Evolutionary conservation across 2,888 invertebrate genomes (phyloP), one percentile per base, ranked within the genome.

Genomic region (Theretra japonica): DNA sequence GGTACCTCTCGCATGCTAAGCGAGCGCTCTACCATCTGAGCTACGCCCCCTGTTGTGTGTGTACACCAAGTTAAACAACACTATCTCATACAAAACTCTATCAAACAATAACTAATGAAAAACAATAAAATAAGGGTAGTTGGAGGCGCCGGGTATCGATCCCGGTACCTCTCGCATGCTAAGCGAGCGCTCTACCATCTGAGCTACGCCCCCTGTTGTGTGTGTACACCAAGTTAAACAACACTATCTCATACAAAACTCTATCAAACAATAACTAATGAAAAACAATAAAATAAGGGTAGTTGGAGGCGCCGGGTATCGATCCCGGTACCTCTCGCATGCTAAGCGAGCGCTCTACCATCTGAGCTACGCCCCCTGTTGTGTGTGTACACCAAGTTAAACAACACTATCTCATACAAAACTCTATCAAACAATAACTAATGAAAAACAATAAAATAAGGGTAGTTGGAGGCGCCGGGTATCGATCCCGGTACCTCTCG

Each of bases 131-230:
- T n/a, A n/a, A n/a, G n/a, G n/a, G n/a, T 0, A 2, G 11, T 5
- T 84, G 85, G 85, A 85, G 85, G 85, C 85, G 85, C 85, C 83
- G 85, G 85, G 85, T 84, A 84, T 84, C 84, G 84, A 85, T 85
- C 85, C 85, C 94, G 93, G 94, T 94, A 94, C 94, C 92, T 94
- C 94, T 94, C 94, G 87, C 94, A 94, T 94, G 94, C 94, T 94
- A 94, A 94, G 94, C 94, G 94, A 94, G 94, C 94, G 94, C 94
- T 94, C 94, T 94, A 94, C 94, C 94, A 94, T 94, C 94, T 94
- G 93, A 93, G 93, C 92, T 92, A 93, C 93, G 92, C 92, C 93
- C 92, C 91, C 92, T 80, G 56, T 71, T 58, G 19, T 15, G 0
- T 0, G 0, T 59, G 50, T 15, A 30, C 50, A 50, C 19, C 50